Percentiles rank a stretch among this genome's conserved stretches.
Conservation (phyloP, 2,888 invertebrate species). For the Caenorhabditis auriculariae region DNA sequence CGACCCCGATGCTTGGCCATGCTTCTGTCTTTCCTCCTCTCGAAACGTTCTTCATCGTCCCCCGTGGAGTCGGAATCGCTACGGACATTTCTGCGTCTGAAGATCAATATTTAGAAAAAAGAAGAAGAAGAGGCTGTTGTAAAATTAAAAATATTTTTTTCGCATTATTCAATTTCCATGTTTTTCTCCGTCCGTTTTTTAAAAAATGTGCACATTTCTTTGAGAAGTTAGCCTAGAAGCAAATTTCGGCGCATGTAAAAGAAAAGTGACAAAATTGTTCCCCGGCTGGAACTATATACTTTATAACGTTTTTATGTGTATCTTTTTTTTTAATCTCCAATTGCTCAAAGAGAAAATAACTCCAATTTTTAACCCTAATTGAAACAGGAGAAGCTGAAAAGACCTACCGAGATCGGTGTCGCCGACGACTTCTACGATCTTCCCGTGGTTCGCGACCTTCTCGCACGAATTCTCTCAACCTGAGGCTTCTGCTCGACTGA, state of each 20-base stretch:
- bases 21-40: slow-evolving; percentile 26
- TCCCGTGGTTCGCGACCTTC: neutral
- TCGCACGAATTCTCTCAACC: slow-evolving; percentile 3
- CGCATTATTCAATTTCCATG: slow-evolving; percentile 5
- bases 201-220: neutral
- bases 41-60: slow-evolving; percentile 26
- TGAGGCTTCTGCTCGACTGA: slow-evolving; percentile 14
- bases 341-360: too few relatives aligned
- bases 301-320: too few relatives aligned
- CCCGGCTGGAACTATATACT: too few relatives aligned
- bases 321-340: too few relatives aligned
- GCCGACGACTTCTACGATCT: too few relatives aligned
- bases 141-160: neutral
- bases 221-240: neutral
- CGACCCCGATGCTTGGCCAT: slow-evolving; percentile 39
- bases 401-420: too few relatives aligned
- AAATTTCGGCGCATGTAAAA: too few relatives aligned
- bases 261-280: too few relatives aligned
- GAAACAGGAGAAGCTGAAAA: too few relatives aligned
- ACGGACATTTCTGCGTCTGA: slow-evolving; percentile 5
- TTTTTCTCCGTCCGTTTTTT: too few relatives aligned
- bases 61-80: slow-evolving; percentile 41
- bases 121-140: neutral
- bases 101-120: neutral
- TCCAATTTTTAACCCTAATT: too few relatives aligned